Conservation (phyloP, 1,140 invertebrate genomes). For the Melipona quadrifasciata region DNA sequence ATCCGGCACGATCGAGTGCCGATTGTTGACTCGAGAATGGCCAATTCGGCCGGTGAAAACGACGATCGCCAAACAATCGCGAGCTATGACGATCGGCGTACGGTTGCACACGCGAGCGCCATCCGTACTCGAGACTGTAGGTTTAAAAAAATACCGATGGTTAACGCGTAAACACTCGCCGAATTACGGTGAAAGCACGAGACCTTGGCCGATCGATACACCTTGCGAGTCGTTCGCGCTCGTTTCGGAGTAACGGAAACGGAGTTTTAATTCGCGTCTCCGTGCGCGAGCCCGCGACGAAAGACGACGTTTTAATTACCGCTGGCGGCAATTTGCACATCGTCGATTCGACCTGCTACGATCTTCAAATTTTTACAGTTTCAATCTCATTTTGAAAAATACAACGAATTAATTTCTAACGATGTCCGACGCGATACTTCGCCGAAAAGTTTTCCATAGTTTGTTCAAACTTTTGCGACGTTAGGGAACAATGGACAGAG, state of each 20-base stretch:
- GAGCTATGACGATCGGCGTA: not conserved
- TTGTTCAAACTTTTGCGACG: no score
- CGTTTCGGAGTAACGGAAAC: not conserved
- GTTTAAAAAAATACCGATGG: no score
- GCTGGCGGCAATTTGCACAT: slow-evolving; percentile 3
- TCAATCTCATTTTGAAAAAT: no score
- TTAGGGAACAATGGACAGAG: no score
- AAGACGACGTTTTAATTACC: slow-evolving; percentile 36
- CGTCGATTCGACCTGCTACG: not conserved
- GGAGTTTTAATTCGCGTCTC: not conserved
- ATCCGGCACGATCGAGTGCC: slow-evolving; percentile 26
- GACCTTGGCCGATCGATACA: not conserved
- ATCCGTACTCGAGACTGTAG: no score
- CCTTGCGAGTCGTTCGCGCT: not conserved
- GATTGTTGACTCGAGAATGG: slow-evolving; percentile 26
- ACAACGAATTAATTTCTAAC: no score
- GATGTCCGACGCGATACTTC: no score
- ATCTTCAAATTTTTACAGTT: not conserved
- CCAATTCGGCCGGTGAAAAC: slow-evolving; percentile 35
- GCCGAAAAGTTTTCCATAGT: no score
- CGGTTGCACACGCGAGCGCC: not conserved
- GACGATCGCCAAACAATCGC: slow-evolving; percentile 17
- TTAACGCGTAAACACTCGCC: not conserved
- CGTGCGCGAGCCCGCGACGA: not conserved
- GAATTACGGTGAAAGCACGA: not conserved